Percentiles rank a stretch among this genome's conserved stretches.
Evolutionary conservation across 1,140 invertebrate genomes (phyloP).

Genomic region (Drosophila punjabiensis): DNA sequence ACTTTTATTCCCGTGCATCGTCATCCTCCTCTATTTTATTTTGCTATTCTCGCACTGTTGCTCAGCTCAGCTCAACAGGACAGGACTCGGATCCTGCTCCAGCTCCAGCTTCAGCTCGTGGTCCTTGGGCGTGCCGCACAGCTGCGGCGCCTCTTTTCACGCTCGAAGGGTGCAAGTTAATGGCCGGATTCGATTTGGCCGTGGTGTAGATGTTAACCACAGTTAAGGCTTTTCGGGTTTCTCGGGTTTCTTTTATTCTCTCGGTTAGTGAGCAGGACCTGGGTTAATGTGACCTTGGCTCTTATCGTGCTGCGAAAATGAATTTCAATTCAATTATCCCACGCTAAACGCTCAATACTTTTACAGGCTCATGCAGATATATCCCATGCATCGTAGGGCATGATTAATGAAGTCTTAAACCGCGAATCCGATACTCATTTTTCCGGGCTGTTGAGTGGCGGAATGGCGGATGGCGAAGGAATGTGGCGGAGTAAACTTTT

Average conservation of each 20-base stretch:
- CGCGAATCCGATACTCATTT: conserved; percentile 65
- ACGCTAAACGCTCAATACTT: conserved; percentile 4
- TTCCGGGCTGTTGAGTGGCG: conserved; percentile 36
- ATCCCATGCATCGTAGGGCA: conserved; percentile 2
- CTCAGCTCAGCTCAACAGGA: conserved; percentile 37
- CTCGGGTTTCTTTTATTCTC: conserved; percentile 32
- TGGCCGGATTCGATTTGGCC: conserved; percentile 56
- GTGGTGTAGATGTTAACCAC: conserved; percentile 52
- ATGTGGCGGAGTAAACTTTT: conserved; percentile 54
- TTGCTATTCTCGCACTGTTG: conserved; percentile 35
- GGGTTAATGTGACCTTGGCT: conserved; percentile 47
- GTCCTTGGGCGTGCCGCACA: conserved; percentile 29
- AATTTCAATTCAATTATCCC: conserved; percentile 44
- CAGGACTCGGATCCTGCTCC: conserved; percentile 25
- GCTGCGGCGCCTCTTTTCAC: conserved; percentile 57
- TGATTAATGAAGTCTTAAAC: conserved; percentile 71
- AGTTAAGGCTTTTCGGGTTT: conserved; percentile 45
- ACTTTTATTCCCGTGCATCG: background rate
- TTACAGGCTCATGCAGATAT: conserved; percentile 1
- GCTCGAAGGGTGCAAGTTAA: conserved; percentile 58
- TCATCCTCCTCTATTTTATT: conserved; percentile 30
- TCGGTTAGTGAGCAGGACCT: conserved; percentile 13
- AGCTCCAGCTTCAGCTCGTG: conserved; percentile 18
- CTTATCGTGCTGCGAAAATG: conserved; percentile 12
- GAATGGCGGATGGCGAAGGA: conserved; percentile 1